phyloP scores from a whole-genome alignment of 2,797 vertebrate genomes.

The Yasuhikotakia modesta region DNA sequence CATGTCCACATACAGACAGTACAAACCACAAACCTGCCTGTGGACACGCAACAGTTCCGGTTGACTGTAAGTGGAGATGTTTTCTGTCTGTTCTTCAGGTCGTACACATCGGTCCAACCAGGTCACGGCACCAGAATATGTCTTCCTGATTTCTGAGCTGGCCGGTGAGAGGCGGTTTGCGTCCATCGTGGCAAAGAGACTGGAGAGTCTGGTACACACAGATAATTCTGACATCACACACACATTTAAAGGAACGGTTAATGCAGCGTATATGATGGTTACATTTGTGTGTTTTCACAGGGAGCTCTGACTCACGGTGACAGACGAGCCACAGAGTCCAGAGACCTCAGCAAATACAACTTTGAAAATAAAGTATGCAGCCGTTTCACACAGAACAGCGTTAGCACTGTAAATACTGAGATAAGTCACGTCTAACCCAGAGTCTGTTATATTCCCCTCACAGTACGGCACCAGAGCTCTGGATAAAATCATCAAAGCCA shows the following conservation, averaged over 20 bases:
- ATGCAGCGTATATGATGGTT: too few relatives aligned
- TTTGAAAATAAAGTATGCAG: conserved; percentile 94
- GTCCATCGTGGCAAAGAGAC: conserved; percentile 94
- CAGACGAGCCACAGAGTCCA: conserved; percentile 91
- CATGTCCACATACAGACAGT: too few relatives aligned
- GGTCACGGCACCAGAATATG: conserved; percentile 93
- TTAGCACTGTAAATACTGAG: conserved; percentile 61
- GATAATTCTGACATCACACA: too few relatives aligned
- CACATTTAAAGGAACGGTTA: too few relatives aligned
- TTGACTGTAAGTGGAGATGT: conserved; percentile 12
- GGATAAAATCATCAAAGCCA: conserved; percentile 89
- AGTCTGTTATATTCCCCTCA: conserved; percentile 17
- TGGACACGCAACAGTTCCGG: not conserved
- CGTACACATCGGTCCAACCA: conserved; percentile 98
- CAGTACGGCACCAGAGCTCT: conserved; percentile 95
- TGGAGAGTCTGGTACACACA: conserved; percentile 89
- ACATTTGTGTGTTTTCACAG: conserved; percentile 69
- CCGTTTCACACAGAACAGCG: not conserved
- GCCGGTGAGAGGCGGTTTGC: conserved; percentile 95
- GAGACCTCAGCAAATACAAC: conserved; percentile 99
- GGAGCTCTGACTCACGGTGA: conserved; percentile 96
- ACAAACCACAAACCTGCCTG: too few relatives aligned
- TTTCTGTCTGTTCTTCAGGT: conserved; percentile 77
- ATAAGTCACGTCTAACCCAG: conserved; percentile 11
- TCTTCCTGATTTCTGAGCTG: conserved; percentile 97